These are phyloP conservation scores for Pemphigus obesinymphae DNA, from an alignment of 1,140 invertebrate genomes.

Conservation along the genomic window DNA sequence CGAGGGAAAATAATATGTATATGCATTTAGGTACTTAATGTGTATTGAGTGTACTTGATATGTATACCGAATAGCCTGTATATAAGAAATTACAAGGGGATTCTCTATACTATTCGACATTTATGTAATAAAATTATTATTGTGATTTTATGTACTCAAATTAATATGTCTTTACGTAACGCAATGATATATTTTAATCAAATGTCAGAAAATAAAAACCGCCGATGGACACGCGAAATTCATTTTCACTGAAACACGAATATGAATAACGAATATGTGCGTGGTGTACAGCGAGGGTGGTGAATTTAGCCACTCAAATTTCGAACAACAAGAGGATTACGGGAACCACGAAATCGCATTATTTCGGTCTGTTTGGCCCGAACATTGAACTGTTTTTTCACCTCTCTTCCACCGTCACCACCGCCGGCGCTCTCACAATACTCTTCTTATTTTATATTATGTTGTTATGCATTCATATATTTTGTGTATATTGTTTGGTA, in stretches of 20 bases:
- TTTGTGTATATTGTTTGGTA: constrained; percentile 24
- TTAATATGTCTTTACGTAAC: not conserved
- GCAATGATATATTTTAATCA: not conserved
- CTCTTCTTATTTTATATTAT: constrained; percentile 8
- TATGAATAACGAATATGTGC: too few relatives aligned
- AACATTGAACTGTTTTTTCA: constrained; percentile 36
- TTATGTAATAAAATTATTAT: too few relatives aligned
- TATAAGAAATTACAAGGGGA: too few relatives aligned
- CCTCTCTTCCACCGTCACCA: not conserved
- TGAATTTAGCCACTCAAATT: constrained; percentile 20
- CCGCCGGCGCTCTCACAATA: constrained; percentile 3
- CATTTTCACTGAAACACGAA: not conserved
- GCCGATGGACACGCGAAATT: not conserved
- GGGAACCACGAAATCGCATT: constrained; percentile 37
- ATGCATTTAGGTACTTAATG: too few relatives aligned
- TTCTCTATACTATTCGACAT: too few relatives aligned
- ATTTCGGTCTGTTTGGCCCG: constrained; percentile 34
- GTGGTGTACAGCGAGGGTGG: not conserved
- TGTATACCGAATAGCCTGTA: too few relatives aligned
- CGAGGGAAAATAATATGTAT: too few relatives aligned
- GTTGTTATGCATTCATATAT: not conserved
- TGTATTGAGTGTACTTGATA: too few relatives aligned
- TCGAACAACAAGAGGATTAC: constrained; percentile 41
- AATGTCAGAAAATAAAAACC: not conserved
- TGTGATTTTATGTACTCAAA: too few relatives aligned